Evolutionary conservation across 2,113 vertebrate species (phyloP), one percentile per base, ranked within the genome.

Genomic region (Benitochromis conjunctus): DNA sequence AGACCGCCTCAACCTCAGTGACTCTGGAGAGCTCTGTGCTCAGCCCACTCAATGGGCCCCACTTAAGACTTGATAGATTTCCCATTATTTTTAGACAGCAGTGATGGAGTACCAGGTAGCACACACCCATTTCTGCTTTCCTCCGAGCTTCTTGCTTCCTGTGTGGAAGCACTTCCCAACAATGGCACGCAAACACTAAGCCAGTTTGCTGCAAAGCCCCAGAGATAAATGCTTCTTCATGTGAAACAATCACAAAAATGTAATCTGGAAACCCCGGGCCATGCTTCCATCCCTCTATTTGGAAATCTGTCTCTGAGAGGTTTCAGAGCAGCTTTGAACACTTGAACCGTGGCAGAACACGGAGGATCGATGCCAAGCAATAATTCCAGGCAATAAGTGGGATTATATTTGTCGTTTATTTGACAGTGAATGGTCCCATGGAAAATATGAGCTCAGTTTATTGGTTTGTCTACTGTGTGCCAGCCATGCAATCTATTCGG

Each of bases 11-110:
- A 83, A 81, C 43, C 78, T 79, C 62, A 34, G 83, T 79, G 90
- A 90, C 89, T 91, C 57, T 4, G 21, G 54, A 86, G 83, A 74
- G 74, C 84, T 76, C 54, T 89, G 48, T 54, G 81, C 79, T 86
- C 81, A 24, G 69, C 48, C 60, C 64, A 85, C 83, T 82, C 83
- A 82, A n/a, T 74, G 58, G 84, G 55, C 64, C 83, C 81, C 83
- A 88, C 92, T 94, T 89, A 91, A 89, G 80, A 91, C 69, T 83
- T 94, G 91, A 94, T 94, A 86, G 90, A 92, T 92, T 95, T 92
- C 87, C 88, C 84, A 94, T 94, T 94, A 92, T 85, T 89, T 88
- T 90, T 76, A 85, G 93, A 88, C 88, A 78, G 89, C 86, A 36
- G 56, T 88, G 92, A 93, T 92, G 77, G 85, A 93, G 85, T 13